Percentiles rank a stretch among this genome's conserved stretches.
phyloP scores from a whole-genome alignment of 2,113 vertebrate species.

The Centrocercus urophasianus region DNA sequence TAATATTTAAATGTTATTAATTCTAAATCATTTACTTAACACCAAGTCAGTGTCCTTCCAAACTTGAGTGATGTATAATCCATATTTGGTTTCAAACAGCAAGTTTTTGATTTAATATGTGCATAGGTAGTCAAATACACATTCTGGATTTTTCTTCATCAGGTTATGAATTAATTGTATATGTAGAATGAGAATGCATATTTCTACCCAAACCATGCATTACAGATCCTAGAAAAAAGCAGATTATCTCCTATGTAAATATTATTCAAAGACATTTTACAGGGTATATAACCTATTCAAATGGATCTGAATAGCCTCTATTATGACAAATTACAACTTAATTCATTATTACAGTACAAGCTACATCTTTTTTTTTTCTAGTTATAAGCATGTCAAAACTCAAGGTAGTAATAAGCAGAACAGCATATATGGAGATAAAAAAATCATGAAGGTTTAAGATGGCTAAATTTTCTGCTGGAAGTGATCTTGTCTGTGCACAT shows the following conservation, averaged over 20 bases:
- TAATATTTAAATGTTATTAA: not conserved
- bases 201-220: not conserved
- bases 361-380: not conserved
- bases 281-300: slow-evolving; percentile 28
- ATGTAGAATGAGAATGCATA: not conserved
- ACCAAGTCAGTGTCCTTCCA: not conserved
- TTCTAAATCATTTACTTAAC: not conserved
- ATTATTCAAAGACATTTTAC: slow-evolving; percentile 51
- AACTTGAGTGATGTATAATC: not conserved
- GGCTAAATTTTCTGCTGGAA: not conserved
- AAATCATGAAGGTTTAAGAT: not conserved
- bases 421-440: not conserved
- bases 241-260: slow-evolving; percentile 1
- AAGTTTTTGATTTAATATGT: not conserved
- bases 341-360: not conserved
- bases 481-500: not conserved
- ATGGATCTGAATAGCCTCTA: slow-evolving; percentile 20
- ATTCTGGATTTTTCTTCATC: not conserved
- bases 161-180: not conserved
- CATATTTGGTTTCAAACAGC: not conserved
- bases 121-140: not conserved
- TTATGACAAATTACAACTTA: slow-evolving; percentile 57
- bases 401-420: not conserved
- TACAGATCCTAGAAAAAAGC: not conserved
- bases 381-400: not conserved